Evolutionary conservation across 30 jellyfish, hydroid and myxozoan genomes (phyloP).

Genomic region (Mastigias papua): DNA sequence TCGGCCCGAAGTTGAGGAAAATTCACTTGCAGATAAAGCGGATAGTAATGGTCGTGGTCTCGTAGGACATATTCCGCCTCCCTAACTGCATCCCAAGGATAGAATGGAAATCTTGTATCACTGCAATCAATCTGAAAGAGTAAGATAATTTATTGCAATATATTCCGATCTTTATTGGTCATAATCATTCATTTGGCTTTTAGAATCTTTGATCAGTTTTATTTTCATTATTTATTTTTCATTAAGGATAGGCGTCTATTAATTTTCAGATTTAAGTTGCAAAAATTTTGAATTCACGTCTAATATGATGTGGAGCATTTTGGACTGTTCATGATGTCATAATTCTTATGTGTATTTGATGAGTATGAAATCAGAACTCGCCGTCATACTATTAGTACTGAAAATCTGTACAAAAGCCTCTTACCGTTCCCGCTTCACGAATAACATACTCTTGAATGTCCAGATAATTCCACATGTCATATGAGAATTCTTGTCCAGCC

Average conservation of each 20-base stretch:
- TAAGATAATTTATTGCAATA: background rate
- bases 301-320: too few species aligned
- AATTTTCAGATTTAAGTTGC: too few species aligned
- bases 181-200: background rate
- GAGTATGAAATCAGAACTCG: background rate
- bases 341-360: too few species aligned
- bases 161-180: background rate
- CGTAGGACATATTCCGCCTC: slow-evolving; percentile 90
- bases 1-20: slow-evolving; percentile 96
- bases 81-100: slow-evolving; percentile 98
- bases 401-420: background rate
- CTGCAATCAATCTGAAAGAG: slow-evolving; percentile 86
- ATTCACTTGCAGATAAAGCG: slow-evolving; percentile 92
- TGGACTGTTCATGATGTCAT: too few species aligned
- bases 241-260: too few species aligned
- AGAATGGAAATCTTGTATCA: slow-evolving; percentile 90
- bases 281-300: too few species aligned
- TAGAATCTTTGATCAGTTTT: too few species aligned
- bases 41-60: slow-evolving; percentile 93
- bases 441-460: slow-evolving; percentile 95
- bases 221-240: too few species aligned
- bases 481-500: slow-evolving; percentile 68
- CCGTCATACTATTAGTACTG: background rate
- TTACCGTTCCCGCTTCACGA: slow-evolving; percentile 94
- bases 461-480: slow-evolving; percentile 96